Conservation (phyloP, 2,113 vertebrate species). For the Hemibates koningsi region DNA sequence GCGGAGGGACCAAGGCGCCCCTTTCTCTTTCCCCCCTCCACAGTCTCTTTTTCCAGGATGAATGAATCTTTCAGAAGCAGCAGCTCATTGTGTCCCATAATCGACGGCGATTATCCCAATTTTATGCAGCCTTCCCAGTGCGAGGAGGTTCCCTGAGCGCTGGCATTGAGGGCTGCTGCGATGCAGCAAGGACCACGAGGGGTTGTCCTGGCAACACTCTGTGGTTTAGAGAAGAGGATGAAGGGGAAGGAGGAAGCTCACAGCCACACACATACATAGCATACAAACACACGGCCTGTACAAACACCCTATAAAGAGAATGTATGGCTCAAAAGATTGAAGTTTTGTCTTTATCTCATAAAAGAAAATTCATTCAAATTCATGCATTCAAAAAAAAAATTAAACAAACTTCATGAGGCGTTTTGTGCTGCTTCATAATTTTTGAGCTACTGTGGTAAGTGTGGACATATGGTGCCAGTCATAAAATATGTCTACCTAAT, state of each 20-base stretch:
- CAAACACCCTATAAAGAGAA: neutral
- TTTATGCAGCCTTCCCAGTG: slow-evolving; percentile 75
- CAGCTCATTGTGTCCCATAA: slow-evolving; percentile 73
- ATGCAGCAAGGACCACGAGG: slow-evolving; percentile 59
- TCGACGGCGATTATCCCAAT: slow-evolving; percentile 76
- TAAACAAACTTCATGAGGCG: neutral
- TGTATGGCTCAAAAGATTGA: neutral
- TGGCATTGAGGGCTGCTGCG: slow-evolving; percentile 60
- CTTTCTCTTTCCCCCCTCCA: slow-evolving; percentile 44
- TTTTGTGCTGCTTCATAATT: neutral
- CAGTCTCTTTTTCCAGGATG: slow-evolving; percentile 65
- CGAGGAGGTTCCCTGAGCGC: slow-evolving; percentile 66
- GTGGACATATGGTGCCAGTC: neutral
- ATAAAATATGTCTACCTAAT: neutral
- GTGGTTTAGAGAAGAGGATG: slow-evolving; percentile 50
- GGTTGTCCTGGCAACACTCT: slow-evolving; percentile 73
- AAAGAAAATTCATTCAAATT: neutral
- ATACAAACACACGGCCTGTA: slow-evolving; percentile 20
- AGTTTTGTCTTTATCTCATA: neutral
- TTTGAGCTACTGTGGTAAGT: neutral
- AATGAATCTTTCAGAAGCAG: slow-evolving; percentile 77
- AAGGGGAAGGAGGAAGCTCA: slow-evolving; percentile 55
- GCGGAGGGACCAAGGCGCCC: slow-evolving; percentile 60
- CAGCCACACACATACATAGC: slow-evolving; percentile 24
- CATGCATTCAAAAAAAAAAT: neutral